These are phyloP conservation scores for Zoanthus sociatus DNA, from an alignment of 92 coral and sea anemone species.

Conservation along the genomic window DNA sequence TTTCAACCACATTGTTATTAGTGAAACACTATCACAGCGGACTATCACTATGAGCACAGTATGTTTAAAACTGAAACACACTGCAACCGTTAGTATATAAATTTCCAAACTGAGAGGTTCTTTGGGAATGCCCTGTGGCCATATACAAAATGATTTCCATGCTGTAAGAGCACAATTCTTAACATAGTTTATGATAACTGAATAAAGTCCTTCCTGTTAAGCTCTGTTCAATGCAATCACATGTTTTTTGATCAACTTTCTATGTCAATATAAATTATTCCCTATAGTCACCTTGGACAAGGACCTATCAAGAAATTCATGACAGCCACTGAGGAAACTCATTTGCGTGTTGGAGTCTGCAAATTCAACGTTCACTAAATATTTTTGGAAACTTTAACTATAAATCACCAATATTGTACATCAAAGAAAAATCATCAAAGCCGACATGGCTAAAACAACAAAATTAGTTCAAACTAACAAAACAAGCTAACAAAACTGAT, in stretches of 20 bases:
- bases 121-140: no score
- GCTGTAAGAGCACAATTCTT: background rate
- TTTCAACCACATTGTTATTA: no score
- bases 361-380: background rate
- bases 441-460: conserved; percentile 6
- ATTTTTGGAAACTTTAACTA: background rate
- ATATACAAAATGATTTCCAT: no score
- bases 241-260: background rate
- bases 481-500: background rate
- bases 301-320: background rate
- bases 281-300: background rate
- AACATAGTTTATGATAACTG: no score
- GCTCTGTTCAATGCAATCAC: background rate
- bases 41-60: no score
- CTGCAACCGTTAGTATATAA: background rate
- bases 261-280: no score
- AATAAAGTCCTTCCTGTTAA: background rate
- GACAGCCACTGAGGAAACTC: background rate
- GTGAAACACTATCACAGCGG: no score
- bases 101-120: conserved; percentile 3
- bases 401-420: background rate
- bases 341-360: background rate
- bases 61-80: no score
- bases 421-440: background rate
- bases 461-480: background rate